Base-by-base conservation (phyloP, 2,888 invertebrate genomes). In the Dynastes grantii region DNA sequence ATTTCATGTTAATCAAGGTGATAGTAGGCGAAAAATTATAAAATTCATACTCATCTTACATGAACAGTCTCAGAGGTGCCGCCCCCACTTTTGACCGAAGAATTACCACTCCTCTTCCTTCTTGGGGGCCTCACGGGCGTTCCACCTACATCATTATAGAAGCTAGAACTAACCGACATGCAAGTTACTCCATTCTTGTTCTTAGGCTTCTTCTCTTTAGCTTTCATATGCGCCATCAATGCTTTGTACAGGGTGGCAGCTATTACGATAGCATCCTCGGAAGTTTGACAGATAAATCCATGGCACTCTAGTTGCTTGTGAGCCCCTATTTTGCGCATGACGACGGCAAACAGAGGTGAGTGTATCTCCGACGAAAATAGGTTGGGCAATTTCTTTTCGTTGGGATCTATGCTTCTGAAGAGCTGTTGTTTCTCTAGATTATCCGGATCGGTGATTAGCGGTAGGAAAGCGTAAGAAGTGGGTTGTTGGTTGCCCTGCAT, bases 211-310 rank as follows among this genome's bases (percentile, higher is more conserved):
- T 91, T 92, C 83, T 89, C 92, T 85, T 85, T 91, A 79, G 92
- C 90, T 87, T 93, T 93, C 91, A 95, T 94, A 86, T 95, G 95
- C 80, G 95, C 93, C 90, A 97, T 94, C 77, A 97, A 90, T 51
- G 96, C 96, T 89, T 96, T 95, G 89, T 97, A 97, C 83, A 97
- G 90, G 81, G 96, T 97, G 67, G 97, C 97, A 13, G 97, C 97
- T 84, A 97, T 95, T 0, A 96, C 96, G 55, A 97, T 95, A 81
- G 97, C 97, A 88, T 97, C 97, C 89, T 97, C 96, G 49, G 96
- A 94, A 85, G 94, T 94, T 88, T 94, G 94, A 89, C 97, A 97
- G 84, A 96, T 95, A 89, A 97, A 97, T 65, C 95, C 97, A 90
- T 97, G 97, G 88, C 97, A 97, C 90, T 97, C 96, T 81, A 97